Percentiles rank a stretch among this genome's conserved stretches.
Conservation (phyloP, 2,797 vertebrate genomes). For the Nasua narica region DNA sequence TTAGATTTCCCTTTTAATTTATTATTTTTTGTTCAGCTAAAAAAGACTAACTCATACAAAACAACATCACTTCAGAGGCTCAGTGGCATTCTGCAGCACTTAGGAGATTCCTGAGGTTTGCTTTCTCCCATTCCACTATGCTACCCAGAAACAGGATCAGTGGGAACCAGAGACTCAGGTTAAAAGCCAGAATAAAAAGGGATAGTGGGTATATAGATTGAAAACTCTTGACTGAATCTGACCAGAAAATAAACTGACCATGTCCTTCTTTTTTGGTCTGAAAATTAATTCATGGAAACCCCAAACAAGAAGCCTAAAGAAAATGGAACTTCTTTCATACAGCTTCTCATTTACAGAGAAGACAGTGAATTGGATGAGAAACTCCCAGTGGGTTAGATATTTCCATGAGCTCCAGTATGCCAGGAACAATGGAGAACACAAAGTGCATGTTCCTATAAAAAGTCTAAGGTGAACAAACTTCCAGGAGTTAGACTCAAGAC, state of each 20-base stretch:
- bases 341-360: not conserved
- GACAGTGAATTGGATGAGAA: not conserved
- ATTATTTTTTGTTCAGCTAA: not conserved
- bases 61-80: not conserved
- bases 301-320: not conserved
- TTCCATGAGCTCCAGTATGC: accelerated
- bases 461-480: not conserved
- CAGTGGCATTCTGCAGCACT: accelerated
- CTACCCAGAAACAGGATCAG: accelerated
- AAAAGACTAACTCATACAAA: not conserved
- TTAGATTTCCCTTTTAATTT: not conserved
- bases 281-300: not conserved
- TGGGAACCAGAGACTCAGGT: not conserved
- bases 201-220: not conserved
- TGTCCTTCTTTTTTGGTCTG: accelerated
- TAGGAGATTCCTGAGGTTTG: accelerated
- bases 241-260: not conserved
- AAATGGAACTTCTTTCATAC: not conserved
- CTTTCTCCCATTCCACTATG: not conserved
- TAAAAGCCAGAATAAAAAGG: not conserved
- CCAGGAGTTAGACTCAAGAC: not conserved
- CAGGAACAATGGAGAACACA: not conserved
- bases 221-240: not conserved
- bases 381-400: not conserved
- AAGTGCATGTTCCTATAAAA: not conserved